A percentile compares a stretch with the other conserved stretches of the same genome.
These are phyloP conservation scores for Falco cherrug DNA, from an alignment of 2,797 vertebrate genomes.

Conservation along the genomic window DNA sequence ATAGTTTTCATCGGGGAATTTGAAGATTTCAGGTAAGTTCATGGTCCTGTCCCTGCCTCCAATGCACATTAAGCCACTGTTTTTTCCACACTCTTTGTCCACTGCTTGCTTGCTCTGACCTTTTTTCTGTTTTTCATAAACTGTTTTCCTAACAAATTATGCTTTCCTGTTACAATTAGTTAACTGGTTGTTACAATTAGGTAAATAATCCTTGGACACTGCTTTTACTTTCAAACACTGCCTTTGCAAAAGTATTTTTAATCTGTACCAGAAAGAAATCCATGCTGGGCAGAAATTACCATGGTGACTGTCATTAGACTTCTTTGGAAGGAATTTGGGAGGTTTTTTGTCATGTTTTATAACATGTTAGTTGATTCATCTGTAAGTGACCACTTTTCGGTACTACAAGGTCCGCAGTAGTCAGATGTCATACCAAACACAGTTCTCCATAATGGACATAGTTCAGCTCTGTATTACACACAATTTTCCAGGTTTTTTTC, in stretches of 20 bases:
- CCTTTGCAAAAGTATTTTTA: neutral
- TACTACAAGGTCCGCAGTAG: neutral
- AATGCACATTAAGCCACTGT: neutral
- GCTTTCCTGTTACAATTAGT: neutral
- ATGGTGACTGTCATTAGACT: neutral
- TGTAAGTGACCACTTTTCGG: neutral
- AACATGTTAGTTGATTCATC: neutral
- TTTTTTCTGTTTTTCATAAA: neutral
- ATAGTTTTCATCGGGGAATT: neutral
- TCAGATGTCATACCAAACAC: neutral
- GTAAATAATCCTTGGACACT: neutral
- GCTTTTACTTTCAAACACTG: neutral
- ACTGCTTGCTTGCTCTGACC: neutral
- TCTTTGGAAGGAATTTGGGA: neutral
- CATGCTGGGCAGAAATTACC: neutral
- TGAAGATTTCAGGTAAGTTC: neutral
- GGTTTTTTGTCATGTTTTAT: neutral
- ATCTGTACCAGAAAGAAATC: neutral
- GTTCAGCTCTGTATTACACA: neutral
- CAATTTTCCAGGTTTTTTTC: neutral
- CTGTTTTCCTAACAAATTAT: neutral
- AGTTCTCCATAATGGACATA: neutral
- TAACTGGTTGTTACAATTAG: neutral
- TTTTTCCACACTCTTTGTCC: neutral
- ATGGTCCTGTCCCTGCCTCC: neutral